Conservation (phyloP, 2,797 vertebrate genomes). For the Bufotes viridis region DNA sequence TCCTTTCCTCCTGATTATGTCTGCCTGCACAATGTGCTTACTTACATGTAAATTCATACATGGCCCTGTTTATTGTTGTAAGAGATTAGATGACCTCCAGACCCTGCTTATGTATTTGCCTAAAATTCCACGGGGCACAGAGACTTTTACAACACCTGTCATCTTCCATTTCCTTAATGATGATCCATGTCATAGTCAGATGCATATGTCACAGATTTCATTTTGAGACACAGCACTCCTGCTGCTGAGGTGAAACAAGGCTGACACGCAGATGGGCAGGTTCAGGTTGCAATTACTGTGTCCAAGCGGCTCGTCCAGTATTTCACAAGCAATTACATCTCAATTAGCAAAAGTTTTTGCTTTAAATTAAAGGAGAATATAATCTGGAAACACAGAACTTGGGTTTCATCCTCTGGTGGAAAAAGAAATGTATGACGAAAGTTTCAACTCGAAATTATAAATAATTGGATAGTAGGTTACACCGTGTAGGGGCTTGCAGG, state of each 20-base stretch:
- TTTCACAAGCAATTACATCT: slow-evolving; percentile 24
- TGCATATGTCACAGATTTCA: slow-evolving; percentile 26
- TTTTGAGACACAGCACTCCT: slow-evolving; percentile 2
- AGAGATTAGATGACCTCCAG: slow-evolving; percentile 19
- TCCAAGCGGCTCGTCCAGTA: not conserved
- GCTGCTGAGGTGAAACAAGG: not conserved
- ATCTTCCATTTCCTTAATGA: slow-evolving; percentile 42
- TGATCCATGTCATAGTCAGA: slow-evolving; percentile 43
- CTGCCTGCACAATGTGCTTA: not conserved
- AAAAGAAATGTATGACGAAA: not conserved
- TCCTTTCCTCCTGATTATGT: not conserved
- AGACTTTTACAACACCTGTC: slow-evolving; percentile 20
- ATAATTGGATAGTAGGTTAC: not conserved
- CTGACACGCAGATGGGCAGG: slow-evolving; percentile 11
- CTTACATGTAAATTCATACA: slow-evolving; percentile 30
- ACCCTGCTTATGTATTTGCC: slow-evolving; percentile 36
- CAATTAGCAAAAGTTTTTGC: not conserved
- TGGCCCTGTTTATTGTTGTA: slow-evolving; percentile 26
- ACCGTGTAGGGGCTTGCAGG: not conserved
- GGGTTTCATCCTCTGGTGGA: not conserved
- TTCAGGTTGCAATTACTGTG: slow-evolving; percentile 38
- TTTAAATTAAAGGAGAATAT: slow-evolving; percentile 25
- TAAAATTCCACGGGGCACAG: slow-evolving; percentile 16
- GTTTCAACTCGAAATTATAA: not conserved
- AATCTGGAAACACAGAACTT: not conserved